Conservation (phyloP, 2,888 invertebrate species). For the Rhagonycha fulva region DNA sequence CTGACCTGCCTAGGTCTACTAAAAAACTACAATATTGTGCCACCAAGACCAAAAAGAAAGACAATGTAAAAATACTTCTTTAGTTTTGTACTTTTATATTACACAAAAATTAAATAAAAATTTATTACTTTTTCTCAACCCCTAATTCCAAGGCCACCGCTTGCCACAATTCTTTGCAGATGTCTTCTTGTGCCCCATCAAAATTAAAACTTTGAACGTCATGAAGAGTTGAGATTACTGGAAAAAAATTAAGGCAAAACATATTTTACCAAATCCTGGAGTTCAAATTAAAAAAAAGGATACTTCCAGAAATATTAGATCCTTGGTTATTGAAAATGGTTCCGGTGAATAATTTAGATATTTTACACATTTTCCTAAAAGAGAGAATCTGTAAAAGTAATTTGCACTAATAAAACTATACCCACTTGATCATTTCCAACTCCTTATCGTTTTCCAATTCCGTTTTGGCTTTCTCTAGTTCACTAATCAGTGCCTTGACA, state of each 20-base stretch:
- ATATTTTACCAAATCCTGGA: not conserved
- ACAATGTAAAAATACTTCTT: not conserved
- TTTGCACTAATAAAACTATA: not conserved
- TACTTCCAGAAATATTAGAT: constrained; percentile 6
- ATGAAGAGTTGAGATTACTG: not conserved
- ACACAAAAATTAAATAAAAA: not conserved
- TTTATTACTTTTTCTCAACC: not conserved
- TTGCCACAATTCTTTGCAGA: constrained; percentile 1
- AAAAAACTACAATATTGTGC: constrained; percentile 4
- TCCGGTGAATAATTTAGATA: constrained; percentile 3
- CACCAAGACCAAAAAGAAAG: not conserved
- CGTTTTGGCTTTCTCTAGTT: not conserved
- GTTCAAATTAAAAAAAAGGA: not conserved
- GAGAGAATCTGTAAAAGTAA: not conserved
- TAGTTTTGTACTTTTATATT: not conserved
- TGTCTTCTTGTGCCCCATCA: not conserved
- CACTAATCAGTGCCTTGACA: not conserved
- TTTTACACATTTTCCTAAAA: not conserved
- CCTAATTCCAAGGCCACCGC: not conserved
- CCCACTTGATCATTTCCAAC: not conserved
- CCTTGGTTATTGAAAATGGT: constrained; percentile 10
- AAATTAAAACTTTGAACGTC: not conserved
- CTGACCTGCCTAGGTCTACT: constrained; percentile 8
- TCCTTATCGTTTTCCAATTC: not conserved
- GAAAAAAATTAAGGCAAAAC: not conserved